phyloP scores from a whole-genome alignment of 1,140 invertebrate genomes.

The Caenorhabditis remanei region DNA sequence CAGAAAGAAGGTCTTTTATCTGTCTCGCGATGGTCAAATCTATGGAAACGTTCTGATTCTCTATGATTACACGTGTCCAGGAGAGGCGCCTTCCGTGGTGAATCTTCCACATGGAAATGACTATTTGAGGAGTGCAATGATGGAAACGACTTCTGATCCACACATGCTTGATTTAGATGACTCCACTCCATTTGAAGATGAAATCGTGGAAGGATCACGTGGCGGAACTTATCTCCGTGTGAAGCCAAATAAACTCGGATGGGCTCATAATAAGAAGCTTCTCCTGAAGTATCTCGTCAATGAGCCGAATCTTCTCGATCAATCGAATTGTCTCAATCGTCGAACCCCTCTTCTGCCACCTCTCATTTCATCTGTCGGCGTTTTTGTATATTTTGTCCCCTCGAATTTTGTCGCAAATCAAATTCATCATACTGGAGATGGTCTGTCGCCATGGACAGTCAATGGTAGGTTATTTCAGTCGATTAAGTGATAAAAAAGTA shows the following conservation, averaged over 20 bases:
- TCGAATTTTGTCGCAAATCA: constrained; percentile 46
- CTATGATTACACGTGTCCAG: constrained; percentile 58
- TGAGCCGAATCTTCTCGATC: constrained; percentile 44
- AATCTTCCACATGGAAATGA: constrained; percentile 59
- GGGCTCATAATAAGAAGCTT: constrained; percentile 63
- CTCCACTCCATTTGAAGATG: constrained; percentile 49
- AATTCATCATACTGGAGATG: constrained; percentile 56
- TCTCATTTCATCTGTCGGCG: constrained; percentile 5
- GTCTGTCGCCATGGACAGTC: constrained; percentile 62
- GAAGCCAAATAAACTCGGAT: constrained; percentile 52
- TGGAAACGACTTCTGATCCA: neutral
- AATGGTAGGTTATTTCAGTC: constrained; percentile 10
- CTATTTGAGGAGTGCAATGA: constrained; percentile 19
- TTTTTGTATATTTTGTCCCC: constrained; percentile 56
- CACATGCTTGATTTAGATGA: constrained; percentile 3
- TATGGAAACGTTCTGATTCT: constrained; percentile 62
- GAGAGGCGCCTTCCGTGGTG: constrained; percentile 41
- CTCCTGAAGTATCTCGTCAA: constrained; percentile 54
- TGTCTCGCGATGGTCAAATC: constrained; percentile 45
- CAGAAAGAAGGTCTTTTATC: constrained; percentile 63
- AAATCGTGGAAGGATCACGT: constrained; percentile 52
- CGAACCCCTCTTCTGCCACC: constrained; percentile 47
- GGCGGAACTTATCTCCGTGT: constrained; percentile 27
- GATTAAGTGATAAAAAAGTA: neutral
- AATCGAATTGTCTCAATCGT: constrained; percentile 19